phyloP scores from a whole-genome alignment of 2,888 invertebrate genomes.

The Margaritifera margaritifera region DNA sequence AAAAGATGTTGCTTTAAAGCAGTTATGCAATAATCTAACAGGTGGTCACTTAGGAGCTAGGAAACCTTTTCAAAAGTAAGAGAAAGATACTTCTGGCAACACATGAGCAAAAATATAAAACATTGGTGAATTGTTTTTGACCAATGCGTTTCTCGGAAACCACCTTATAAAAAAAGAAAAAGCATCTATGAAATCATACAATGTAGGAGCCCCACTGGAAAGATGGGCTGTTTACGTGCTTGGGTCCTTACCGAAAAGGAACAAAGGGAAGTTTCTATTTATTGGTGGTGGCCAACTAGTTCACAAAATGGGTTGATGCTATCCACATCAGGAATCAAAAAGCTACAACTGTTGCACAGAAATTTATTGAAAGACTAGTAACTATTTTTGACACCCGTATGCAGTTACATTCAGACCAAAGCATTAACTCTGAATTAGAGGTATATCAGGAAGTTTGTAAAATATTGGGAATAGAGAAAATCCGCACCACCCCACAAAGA shows the following conservation, averaged over 20 bases:
- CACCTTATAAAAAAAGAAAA: not conserved
- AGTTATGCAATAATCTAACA: too few species aligned
- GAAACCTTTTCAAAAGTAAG: not conserved
- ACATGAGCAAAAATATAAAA: too few species aligned
- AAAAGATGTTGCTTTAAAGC: conserved; percentile 7
- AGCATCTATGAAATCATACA: too few species aligned
- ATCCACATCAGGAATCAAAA: conserved; percentile 14
- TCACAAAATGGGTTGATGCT: conserved; percentile 21
- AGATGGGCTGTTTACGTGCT: conserved; percentile 19
- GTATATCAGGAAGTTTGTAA: conserved; percentile 10
- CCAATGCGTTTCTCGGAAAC: too few species aligned
- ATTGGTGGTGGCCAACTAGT: too few species aligned
- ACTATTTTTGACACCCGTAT: conserved; percentile 15
- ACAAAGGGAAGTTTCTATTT: too few species aligned
- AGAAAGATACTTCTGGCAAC: too few species aligned
- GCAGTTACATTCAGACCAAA: conserved; percentile 14
- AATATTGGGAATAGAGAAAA: conserved; percentile 7
- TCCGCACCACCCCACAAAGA: too few species aligned
- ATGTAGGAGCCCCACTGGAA: conserved; percentile 12
- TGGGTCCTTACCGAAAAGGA: conserved; percentile 13
- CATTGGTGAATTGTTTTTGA: too few species aligned
- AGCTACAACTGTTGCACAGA: not conserved
- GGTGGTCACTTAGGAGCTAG: conserved; percentile 26
- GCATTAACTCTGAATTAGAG: conserved; percentile 10
- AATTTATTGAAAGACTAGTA: conserved; percentile 5